These are phyloP conservation scores for Hypotaenidia philippensis DNA, from an alignment of 2,797 vertebrate genomes.

Conservation along the genomic window DNA sequence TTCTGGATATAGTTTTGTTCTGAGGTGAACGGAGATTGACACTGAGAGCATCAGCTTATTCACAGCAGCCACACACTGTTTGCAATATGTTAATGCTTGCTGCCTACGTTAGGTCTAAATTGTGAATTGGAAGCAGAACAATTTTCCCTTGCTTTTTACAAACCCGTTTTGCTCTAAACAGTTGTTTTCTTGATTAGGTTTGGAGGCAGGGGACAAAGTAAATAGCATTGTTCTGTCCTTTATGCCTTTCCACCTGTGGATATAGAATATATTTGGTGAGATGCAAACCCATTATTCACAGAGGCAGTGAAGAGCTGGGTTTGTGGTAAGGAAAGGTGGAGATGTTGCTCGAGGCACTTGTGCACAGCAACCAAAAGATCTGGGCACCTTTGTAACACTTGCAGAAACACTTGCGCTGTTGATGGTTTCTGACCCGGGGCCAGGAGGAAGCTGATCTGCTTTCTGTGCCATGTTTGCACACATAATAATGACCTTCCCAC, in stretches of 20 bases:
- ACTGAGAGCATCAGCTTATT: neutral
- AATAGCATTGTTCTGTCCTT: neutral
- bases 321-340: neutral
- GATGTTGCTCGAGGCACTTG: neutral
- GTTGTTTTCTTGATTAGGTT: neutral
- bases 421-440: neutral
- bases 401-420: neutral
- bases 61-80: neutral
- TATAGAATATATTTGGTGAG: neutral
- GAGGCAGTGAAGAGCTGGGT: neutral
- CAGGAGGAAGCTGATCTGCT: neutral
- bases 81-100: neutral
- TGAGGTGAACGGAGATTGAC: neutral
- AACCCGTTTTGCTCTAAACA: neutral
- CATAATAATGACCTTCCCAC: neutral
- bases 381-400: neutral
- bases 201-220: neutral
- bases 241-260: neutral
- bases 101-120: neutral
- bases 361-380: neutral
- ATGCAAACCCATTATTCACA: neutral
- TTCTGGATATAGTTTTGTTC: neutral
- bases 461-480: neutral
- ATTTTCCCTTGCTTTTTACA: neutral
- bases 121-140: neutral